Evolutionary conservation across 2,888 invertebrate species (phyloP).

Genomic region (Liposcelis brunnea): DNA sequence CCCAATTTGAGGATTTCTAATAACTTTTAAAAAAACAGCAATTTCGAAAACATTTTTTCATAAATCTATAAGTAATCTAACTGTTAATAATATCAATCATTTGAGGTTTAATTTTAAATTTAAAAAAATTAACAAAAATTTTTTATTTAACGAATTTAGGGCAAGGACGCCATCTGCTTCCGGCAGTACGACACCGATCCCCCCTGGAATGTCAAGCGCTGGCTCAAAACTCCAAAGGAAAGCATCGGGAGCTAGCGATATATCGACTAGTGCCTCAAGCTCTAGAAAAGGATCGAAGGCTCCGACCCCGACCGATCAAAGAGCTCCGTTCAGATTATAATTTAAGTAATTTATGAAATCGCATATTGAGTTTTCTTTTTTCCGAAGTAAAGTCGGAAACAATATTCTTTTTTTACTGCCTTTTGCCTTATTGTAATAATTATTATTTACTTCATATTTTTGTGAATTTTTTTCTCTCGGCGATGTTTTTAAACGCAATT

Average conservation of each 20-base stretch:
- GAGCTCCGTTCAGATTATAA: constrained; percentile 4
- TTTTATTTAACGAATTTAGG: constrained; percentile 29
- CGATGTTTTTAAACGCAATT: too few relatives aligned
- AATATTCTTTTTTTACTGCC: background rate
- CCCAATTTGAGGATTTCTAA: too few relatives aligned
- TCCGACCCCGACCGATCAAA: constrained; percentile 3
- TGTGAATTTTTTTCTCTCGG: constrained; percentile 1
- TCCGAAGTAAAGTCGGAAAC: background rate
- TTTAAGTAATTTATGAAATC: background rate
- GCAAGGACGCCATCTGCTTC: constrained; percentile 62
- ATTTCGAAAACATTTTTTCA: too few relatives aligned
- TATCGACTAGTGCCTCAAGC: constrained; percentile 29
- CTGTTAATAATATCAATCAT: too few relatives aligned
- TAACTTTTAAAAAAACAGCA: too few relatives aligned
- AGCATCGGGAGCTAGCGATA: constrained; percentile 51
- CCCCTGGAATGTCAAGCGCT: constrained; percentile 34
- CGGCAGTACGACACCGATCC: constrained; percentile 42
- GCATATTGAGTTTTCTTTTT: too few relatives aligned
- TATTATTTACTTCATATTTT: background rate
- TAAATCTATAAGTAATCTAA: too few relatives aligned
- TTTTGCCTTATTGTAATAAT: background rate
- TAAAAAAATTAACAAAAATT: too few relatives aligned
- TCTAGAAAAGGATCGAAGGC: constrained; percentile 3
- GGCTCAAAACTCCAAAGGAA: constrained; percentile 44
- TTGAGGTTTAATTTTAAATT: too few relatives aligned